These are phyloP conservation scores for Drosophila dunni DNA, from an alignment of 1,140 invertebrate species.

Conservation along the genomic window DNA sequence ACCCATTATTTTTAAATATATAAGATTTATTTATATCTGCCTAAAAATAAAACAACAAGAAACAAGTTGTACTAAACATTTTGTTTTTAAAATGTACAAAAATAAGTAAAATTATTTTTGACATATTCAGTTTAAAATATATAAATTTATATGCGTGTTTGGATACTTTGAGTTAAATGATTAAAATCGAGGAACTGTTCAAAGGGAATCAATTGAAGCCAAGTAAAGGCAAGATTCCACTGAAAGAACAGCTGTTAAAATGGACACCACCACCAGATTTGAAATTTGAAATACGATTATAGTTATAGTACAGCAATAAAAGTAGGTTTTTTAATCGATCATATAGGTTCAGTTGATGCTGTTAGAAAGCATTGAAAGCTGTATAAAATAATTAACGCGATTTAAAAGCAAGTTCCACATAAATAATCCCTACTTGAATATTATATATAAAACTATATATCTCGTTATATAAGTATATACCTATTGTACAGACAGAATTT, in stretches of 20 bases:
- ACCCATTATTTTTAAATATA: constrained; percentile 25
- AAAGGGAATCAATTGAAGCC: constrained; percentile 1
- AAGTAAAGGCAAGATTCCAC: not conserved
- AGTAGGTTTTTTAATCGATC: constrained; percentile 15
- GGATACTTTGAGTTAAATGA: constrained; percentile 21
- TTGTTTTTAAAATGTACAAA: constrained; percentile 50
- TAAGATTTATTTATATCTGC: constrained; percentile 60
- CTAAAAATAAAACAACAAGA: constrained; percentile 72
- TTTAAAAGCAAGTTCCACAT: constrained; percentile 76
- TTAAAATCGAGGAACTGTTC: constrained; percentile 57
- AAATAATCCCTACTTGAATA: constrained; percentile 41
- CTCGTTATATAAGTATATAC: constrained; percentile 13
- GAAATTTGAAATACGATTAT: constrained; percentile 22
- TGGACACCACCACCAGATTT: constrained; percentile 66
- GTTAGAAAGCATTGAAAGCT: constrained; percentile 22
- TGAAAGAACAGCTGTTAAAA: constrained; percentile 41
- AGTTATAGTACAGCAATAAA: constrained; percentile 13
- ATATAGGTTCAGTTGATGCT: constrained; percentile 22
- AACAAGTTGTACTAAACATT: constrained; percentile 57
- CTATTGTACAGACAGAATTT: constrained; percentile 12
- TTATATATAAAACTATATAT: constrained; percentile 63
- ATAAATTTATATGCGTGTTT: constrained; percentile 26
- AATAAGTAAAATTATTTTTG: constrained; percentile 33
- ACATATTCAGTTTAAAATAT: constrained; percentile 34
- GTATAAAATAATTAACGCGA: constrained; percentile 55